A percentile compares a stretch with the other conserved stretches of the same genome.
These are phyloP conservation scores for Cheilosia impressa DNA, from an alignment of 2,888 invertebrate species.

Conservation along the genomic window DNA sequence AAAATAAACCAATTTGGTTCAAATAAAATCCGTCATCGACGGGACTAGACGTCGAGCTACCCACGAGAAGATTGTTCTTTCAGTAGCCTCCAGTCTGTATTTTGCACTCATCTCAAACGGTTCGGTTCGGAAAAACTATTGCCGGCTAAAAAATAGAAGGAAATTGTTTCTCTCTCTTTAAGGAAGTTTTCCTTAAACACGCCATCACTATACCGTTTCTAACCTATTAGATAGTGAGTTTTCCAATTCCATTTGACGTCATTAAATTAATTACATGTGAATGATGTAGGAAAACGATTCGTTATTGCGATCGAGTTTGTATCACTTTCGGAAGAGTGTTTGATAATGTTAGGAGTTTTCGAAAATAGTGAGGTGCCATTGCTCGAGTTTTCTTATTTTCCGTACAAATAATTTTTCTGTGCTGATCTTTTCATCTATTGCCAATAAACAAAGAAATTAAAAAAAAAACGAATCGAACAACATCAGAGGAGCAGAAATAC, in stretches of 20 bases:
- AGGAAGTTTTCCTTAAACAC: slow-evolving; percentile 29
- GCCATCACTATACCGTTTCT: slow-evolving; percentile 42
- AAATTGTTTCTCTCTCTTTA: neutral
- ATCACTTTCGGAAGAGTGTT: slow-evolving; percentile 17
- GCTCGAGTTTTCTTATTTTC: slow-evolving; percentile 12
- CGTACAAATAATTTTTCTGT: slow-evolving; percentile 10
- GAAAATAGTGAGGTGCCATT: slow-evolving; percentile 41
- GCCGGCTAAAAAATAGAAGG: neutral
- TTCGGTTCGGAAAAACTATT: slow-evolving; percentile 27
- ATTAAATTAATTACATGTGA: slow-evolving; percentile 40
- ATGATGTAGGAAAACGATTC: slow-evolving; percentile 39
- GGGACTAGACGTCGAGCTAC: slow-evolving; percentile 15
- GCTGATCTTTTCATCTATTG: slow-evolving; percentile 51
- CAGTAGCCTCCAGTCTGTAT: slow-evolving; percentile 56
- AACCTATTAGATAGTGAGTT: slow-evolving; percentile 51
- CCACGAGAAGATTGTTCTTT: slow-evolving; percentile 19
- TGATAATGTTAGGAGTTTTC: slow-evolving; percentile 32
- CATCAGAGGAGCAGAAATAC: slow-evolving; percentile 22
- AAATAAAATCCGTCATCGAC: slow-evolving; percentile 49
- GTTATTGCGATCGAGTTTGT: slow-evolving; percentile 4
- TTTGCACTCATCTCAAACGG: slow-evolving; percentile 46
- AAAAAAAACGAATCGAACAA: slow-evolving; percentile 43
- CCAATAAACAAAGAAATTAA: slow-evolving; percentile 61
- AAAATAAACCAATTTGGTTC: slow-evolving; percentile 51
- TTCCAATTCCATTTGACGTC: slow-evolving; percentile 46